phyloP scores from a whole-genome alignment of 2,797 vertebrate species.

The Diglossa cyanea region DNA sequence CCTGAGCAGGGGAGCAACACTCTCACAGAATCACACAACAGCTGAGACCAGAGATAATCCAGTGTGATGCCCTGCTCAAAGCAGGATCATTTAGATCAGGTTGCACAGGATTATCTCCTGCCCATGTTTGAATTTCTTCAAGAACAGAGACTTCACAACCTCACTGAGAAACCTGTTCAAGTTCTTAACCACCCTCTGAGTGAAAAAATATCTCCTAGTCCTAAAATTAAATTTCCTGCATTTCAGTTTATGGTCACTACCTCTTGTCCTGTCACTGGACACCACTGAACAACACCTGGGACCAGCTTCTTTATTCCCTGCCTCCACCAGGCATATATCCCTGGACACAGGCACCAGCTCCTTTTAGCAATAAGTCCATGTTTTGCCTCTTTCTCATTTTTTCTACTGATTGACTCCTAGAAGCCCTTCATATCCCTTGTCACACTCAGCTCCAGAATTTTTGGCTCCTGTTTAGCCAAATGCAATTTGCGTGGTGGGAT shows the following conservation, averaged over 20 bases:
- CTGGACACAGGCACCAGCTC: background rate
- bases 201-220: background rate
- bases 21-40: background rate
- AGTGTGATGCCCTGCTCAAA: background rate
- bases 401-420: background rate
- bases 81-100: background rate
- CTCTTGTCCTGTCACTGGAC: background rate
- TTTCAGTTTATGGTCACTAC: background rate
- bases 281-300: background rate
- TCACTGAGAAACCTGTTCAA: background rate
- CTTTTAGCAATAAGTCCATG: background rate
- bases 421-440: background rate
- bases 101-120: background rate
- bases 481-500: fast-evolving
- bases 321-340: background rate
- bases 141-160: background rate
- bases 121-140: background rate
- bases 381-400: background rate
- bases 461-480: background rate
- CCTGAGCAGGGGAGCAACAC: background rate
- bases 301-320: background rate
- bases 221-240: background rate
- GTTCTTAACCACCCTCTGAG: background rate
- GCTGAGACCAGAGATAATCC: background rate
- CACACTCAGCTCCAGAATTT: background rate